Percentiles rank a stretch among this genome's conserved stretches.
Conservation (phyloP, 2,113 vertebrate species). For the Todiramphus chloris region DNA sequence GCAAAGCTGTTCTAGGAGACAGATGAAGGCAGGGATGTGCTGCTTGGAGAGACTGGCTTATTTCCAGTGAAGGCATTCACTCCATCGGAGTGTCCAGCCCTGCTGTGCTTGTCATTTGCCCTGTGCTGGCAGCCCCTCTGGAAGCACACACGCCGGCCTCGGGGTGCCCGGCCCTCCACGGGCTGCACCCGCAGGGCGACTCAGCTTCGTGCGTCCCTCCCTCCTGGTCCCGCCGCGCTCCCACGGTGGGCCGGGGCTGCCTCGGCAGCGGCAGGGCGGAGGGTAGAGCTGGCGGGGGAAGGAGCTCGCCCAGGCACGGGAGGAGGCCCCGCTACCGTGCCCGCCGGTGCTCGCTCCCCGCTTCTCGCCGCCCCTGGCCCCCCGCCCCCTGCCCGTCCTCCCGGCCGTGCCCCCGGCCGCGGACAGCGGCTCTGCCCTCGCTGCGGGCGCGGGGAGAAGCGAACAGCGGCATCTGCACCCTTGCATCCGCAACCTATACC, state of each 20-base stretch:
- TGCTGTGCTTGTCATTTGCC: background rate
- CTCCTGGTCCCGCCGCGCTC: no score
- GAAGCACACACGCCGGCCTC: background rate
- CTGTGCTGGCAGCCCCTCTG: background rate
- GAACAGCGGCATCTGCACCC: background rate
- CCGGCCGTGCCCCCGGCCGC: background rate
- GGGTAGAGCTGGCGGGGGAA: background rate
- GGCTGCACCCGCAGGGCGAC: rapidly evolving
- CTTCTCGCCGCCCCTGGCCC: background rate
- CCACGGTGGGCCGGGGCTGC: background rate
- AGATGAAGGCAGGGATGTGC: background rate
- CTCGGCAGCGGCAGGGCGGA: background rate
- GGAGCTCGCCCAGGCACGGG: no score
- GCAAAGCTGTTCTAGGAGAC: background rate
- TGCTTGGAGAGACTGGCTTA: background rate
- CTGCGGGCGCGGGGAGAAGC: no score
- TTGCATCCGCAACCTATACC: background rate
- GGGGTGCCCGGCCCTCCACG: background rate
- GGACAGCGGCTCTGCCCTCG: background rate
- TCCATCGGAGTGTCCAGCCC: background rate
- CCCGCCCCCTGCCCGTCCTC: background rate
- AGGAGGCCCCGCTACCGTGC: no score
- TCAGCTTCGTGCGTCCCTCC: background rate
- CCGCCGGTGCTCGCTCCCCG: background rate
- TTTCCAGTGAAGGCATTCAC: background rate